These are phyloP conservation scores for Nephrotoma guestfalica DNA, from an alignment of 2,888 invertebrate genomes.

Conservation along the genomic window DNA sequence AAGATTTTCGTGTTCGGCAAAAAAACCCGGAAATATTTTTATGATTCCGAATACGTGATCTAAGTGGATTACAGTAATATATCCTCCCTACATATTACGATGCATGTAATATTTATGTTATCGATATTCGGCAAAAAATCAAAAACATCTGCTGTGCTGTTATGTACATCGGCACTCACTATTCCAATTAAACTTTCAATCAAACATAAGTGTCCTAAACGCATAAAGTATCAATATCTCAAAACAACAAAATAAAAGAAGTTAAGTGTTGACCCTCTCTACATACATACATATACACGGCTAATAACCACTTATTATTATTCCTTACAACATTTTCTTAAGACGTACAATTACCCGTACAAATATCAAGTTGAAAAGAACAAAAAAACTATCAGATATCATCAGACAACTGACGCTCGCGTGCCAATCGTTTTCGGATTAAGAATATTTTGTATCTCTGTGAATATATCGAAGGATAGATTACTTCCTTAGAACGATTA, in stretches of 20 bases:
- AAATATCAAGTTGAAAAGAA: not conserved
- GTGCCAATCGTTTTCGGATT: not conserved
- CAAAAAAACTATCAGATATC: not conserved
- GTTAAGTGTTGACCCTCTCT: not conserved
- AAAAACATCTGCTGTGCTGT: not conserved
- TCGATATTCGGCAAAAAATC: not conserved
- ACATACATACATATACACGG: not conserved
- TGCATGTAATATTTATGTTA: not conserved
- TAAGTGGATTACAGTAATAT: not conserved
- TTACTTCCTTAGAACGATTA: not conserved
- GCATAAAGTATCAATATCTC: not conserved
- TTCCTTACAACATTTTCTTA: not conserved
- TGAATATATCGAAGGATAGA: not conserved
- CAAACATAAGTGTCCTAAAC: not conserved
- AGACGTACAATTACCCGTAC: not conserved
- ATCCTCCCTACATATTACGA: not conserved
- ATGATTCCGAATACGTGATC: not conserved
- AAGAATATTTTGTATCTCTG: not conserved
- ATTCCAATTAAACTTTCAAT: not conserved
- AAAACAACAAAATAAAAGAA: not conserved
- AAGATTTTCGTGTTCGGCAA: not conserved
- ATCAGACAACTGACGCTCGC: conserved; percentile 5
- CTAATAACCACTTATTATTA: not conserved
- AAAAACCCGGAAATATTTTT: not conserved
- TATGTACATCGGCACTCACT: not conserved